Evolutionary conservation across 2,888 invertebrate species (phyloP).

Genomic region (Pardosa pseudoannulata): DNA sequence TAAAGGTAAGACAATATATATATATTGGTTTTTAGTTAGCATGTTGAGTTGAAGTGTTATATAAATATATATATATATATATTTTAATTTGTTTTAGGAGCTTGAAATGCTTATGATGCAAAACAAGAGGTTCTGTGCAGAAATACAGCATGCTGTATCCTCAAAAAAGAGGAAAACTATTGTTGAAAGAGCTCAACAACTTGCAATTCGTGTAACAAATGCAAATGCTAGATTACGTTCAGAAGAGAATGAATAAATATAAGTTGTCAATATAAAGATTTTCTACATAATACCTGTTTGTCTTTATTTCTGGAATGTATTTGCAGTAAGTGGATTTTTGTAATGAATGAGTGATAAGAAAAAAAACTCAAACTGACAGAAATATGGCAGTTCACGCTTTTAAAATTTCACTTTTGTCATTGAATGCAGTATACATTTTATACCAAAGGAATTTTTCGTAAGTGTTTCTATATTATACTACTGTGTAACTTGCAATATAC

Average conservation of each 20-base stretch:
- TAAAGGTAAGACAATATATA: constrained; percentile 81
- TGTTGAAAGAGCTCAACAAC: constrained; percentile 96
- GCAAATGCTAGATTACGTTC: constrained; percentile 96
- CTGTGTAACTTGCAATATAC: too few relatives aligned
- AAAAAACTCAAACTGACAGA: too few relatives aligned
- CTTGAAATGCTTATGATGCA: constrained; percentile 99
- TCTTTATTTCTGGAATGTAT: constrained; percentile 9
- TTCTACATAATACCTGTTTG: neutral
- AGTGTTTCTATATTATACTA: too few relatives aligned
- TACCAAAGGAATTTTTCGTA: too few relatives aligned
- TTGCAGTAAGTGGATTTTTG: neutral
- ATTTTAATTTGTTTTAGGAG: constrained; percentile 83
- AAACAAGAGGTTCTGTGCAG: constrained; percentile 97
- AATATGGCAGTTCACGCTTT: too few relatives aligned
- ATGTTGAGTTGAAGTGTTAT: too few relatives aligned
- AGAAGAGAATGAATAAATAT: constrained; percentile 95
- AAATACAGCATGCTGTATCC: constrained; percentile 98
- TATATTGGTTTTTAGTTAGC: neutral
- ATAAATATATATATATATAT: neutral
- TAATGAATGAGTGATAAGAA: too few relatives aligned
- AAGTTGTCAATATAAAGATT: neutral
- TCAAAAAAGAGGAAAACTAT: constrained; percentile 98
- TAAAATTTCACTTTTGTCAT: too few relatives aligned
- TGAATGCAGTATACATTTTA: too few relatives aligned
- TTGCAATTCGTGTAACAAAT: constrained; percentile 96